Percentiles rank a stretch among this genome's conserved stretches.
phyloP scores from a whole-genome alignment of 2,113 vertebrate species.

The Phodopus roborovskii region DNA sequence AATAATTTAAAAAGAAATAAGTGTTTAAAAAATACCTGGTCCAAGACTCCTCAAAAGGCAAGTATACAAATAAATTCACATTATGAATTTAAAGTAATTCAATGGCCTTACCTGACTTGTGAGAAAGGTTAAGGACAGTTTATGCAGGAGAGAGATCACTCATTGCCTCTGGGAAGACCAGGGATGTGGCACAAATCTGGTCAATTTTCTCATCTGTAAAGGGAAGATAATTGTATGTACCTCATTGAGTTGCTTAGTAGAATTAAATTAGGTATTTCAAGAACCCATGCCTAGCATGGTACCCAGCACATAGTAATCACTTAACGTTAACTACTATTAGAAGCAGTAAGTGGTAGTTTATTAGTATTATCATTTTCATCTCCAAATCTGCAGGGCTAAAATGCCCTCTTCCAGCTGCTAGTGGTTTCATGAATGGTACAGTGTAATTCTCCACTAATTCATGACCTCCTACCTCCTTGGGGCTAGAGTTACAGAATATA shows the following conservation, averaged over 20 bases:
- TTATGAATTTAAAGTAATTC: conserved; percentile 46
- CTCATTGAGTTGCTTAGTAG: conserved; percentile 34
- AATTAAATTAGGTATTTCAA: conserved; percentile 72
- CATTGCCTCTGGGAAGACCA: not conserved
- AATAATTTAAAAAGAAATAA: not conserved
- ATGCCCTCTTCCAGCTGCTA: conserved; percentile 7
- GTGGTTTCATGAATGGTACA: conserved; percentile 41
- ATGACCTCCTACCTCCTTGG: conserved; percentile 13
- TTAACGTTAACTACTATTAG: conserved; percentile 60
- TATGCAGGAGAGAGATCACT: not conserved
- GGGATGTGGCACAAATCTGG: not conserved
- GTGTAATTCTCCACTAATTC: conserved; percentile 29
- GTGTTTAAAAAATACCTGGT: not conserved
- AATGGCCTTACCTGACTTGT: conserved; percentile 28
- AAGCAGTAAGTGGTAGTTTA: conserved; percentile 57
- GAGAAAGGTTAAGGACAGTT: not conserved
- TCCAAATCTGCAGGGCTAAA: conserved; percentile 41
- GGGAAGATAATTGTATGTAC: conserved; percentile 34
- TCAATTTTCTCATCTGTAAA: conserved; percentile 48
- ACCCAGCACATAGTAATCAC: conserved; percentile 56
- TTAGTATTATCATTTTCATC: conserved; percentile 65
- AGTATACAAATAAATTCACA: not conserved
- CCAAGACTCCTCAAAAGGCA: not conserved
- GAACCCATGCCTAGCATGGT: conserved; percentile 24
- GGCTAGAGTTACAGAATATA: conserved; percentile 6